Evolutionary conservation across 2,113 vertebrate genomes (phyloP), one percentile per base, ranked within the genome.

Genomic region (Acrocephalus kingi): DNA sequence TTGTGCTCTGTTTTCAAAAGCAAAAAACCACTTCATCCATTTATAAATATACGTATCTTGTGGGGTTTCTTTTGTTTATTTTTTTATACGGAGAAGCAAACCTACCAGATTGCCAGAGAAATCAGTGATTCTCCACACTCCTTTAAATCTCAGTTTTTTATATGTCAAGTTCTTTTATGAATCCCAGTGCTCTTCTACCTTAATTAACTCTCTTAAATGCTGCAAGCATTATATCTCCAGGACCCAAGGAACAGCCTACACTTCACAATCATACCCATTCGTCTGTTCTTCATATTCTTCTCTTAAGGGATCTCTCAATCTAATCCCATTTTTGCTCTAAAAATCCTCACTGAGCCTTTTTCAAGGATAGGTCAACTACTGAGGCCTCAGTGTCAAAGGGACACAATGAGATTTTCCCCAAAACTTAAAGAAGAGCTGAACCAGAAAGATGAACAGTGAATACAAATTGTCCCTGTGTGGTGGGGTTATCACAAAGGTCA

Each of bases 391-490:
- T 1, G 16, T 62, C 68, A 58, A 49, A 77, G 8, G 31, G 28
- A 66, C 37, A 58, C 17, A 37, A 8, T 10, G 41, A 74, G 7
- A 81, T 71, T 54, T 28, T 8, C 23, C 27, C 19, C 43, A 35
- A 12, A 46, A 68, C 10, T 21, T 31, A 7, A 45, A 39, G 27
- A 51, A 49, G 7, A 76, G 27, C 9, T 35, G 41, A 58, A 39
- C 2, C 27, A 69, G 31, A 18, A 66, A 85, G 16, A 41, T 13
- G 3, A 89, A 21, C 4, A 46, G 2, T 25, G n/a, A 86, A 39
- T 3, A 67, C 24, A 64, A 54, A 11, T 8, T 54, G 4, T 51
- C 22, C 7, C n/a, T 9, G 0, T 15, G 7, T 2, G 18, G 35
- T n/a, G 6, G 39, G 22, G 8, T 37, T 61, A 45, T 46, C 59